Conservation (phyloP, 2,888 invertebrate genomes). For the Eristalinus aeneus region DNA sequence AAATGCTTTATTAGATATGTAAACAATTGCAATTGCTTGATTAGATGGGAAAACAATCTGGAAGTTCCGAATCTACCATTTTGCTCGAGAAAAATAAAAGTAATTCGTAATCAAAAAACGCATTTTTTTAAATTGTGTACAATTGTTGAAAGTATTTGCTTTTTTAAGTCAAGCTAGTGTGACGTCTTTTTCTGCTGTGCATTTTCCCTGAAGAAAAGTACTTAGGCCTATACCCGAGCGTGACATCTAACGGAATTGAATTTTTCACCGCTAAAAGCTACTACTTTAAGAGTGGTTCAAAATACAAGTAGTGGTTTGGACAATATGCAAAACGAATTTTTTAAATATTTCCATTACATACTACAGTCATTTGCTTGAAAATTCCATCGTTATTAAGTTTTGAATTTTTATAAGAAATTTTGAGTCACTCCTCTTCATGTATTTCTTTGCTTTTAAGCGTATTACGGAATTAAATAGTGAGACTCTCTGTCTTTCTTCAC, state of each 20-base stretch:
- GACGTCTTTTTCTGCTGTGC: background rate
- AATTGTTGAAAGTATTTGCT: background rate
- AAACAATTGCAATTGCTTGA: too few species aligned
- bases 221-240: background rate
- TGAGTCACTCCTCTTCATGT: background rate
- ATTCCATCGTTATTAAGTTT: background rate
- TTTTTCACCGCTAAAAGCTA: background rate
- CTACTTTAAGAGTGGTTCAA: background rate
- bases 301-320: background rate
- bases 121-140: background rate
- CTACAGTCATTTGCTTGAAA: background rate
- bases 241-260: background rate
- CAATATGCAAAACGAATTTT: background rate
- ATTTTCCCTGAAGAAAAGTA: background rate
- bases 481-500: background rate
- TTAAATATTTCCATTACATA: background rate
- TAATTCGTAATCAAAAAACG: background rate
- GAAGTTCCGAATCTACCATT: background rate
- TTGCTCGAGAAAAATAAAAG: background rate
- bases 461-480: background rate
- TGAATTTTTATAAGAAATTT: background rate
- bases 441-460: background rate
- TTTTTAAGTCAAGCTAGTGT: background rate
- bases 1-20: too few species aligned
- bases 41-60: too few species aligned